Evolutionary conservation across 1,140 invertebrate species (phyloP).

Genomic region (Drosophila pruinosa): DNA sequence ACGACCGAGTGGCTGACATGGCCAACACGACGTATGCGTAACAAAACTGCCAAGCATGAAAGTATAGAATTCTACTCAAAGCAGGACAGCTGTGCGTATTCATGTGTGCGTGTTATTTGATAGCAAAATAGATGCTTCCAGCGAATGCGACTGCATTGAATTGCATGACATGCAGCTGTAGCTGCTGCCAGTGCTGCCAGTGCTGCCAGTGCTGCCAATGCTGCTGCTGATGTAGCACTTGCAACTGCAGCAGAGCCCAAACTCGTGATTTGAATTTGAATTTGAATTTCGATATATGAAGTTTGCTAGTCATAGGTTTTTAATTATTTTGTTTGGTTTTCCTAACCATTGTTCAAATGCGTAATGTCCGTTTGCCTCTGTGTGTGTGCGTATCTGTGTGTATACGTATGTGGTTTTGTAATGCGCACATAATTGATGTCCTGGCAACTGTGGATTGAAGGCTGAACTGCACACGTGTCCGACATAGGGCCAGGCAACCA

Average conservation of each 20-base stretch:
- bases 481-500: not conserved
- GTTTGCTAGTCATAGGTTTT: slow-evolving; percentile 56
- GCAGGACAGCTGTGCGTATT: not conserved
- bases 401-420: slow-evolving; percentile 41
- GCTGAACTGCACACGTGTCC: slow-evolving; percentile 28
- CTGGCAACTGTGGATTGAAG: slow-evolving; percentile 23
- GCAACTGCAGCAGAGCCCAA: slow-evolving; percentile 28
- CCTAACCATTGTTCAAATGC: slow-evolving; percentile 27
- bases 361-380: not conserved
- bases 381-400: not conserved
- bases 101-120: slow-evolving; percentile 57
- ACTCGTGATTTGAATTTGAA: slow-evolving; percentile 75
- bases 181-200: slow-evolving; percentile 11
- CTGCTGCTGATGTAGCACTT: slow-evolving; percentile 13
- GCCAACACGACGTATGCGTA: slow-evolving; percentile 61
- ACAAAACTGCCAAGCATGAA: slow-evolving; percentile 31
- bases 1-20: slow-evolving; percentile 42
- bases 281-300: slow-evolving; percentile 47
- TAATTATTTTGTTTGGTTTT: slow-evolving; percentile 77
- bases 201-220: not conserved
- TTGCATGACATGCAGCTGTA: slow-evolving; percentile 41
- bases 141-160: slow-evolving; percentile 39
- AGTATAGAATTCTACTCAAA: slow-evolving; percentile 20
- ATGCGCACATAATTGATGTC: slow-evolving; percentile 69
- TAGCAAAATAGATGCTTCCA: slow-evolving; percentile 60